phyloP scores from a whole-genome alignment of 2,888 invertebrate species.

The Drosophila aldrichi region DNA sequence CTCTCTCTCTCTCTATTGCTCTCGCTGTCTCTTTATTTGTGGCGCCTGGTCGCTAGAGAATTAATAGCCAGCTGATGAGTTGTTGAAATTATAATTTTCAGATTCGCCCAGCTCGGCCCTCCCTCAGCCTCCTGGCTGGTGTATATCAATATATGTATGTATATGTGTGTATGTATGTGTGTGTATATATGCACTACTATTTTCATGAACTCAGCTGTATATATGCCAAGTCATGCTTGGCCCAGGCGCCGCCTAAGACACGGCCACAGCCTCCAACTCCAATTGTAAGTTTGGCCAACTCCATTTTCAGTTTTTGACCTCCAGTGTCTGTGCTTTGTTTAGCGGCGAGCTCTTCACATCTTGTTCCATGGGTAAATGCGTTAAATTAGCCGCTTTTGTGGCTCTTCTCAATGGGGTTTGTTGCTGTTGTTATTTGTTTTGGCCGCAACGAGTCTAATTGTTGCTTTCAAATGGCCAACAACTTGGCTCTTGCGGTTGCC shows the following conservation, averaged over 20 bases:
- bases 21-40: background rate
- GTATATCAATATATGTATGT: no score
- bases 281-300: constrained; percentile 5
- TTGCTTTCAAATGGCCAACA: constrained; percentile 41
- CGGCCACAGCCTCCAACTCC: constrained; percentile 16
- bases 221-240: constrained; percentile 56
- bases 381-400: constrained; percentile 81
- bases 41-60: constrained; percentile 68
- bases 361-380: constrained; percentile 68
- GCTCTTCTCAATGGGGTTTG: constrained; percentile 28
- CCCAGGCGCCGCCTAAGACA: constrained; percentile 54
- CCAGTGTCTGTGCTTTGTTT: constrained; percentile 2
- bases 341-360: constrained; percentile 40
- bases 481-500: constrained; percentile 17
- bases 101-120: constrained; percentile 12
- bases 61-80: constrained; percentile 81
- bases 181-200: background rate
- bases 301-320: constrained; percentile 15
- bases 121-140: background rate
- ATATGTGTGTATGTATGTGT: no score
- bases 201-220: background rate
- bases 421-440: constrained; percentile 34
- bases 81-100: constrained; percentile 77
- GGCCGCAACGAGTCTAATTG: constrained; percentile 49
- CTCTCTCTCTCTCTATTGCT: background rate